phyloP scores from a whole-genome alignment of 53 echinoderm and acorn worm genomes.

The Temnopleurus reevesii region DNA sequence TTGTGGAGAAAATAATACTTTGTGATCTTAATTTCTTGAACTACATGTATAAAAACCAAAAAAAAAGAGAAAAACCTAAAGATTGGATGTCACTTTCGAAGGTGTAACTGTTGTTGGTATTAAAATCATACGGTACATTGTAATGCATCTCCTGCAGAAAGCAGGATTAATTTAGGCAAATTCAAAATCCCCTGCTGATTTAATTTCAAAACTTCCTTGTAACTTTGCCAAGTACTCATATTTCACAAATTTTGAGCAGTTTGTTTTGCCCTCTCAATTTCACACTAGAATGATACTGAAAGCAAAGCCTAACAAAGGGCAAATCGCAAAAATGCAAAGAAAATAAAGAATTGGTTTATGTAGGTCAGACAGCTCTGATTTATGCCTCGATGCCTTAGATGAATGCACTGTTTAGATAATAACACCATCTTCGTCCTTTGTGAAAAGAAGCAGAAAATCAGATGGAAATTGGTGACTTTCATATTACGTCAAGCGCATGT shows the following conservation, averaged over 20 bases:
- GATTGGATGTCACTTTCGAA: too few relatives aligned
- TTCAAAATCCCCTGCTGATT: neutral
- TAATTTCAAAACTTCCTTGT: neutral
- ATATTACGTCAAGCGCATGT: neutral
- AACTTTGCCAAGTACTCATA: neutral
- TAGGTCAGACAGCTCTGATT: neutral
- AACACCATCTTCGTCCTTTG: neutral
- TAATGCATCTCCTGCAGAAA: too few relatives aligned
- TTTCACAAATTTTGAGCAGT: neutral
- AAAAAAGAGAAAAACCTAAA: too few relatives aligned
- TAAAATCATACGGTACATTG: too few relatives aligned
- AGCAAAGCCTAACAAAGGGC: too few relatives aligned
- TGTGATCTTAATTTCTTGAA: too few relatives aligned
- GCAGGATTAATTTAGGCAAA: too few relatives aligned
- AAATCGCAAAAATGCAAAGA: too few relatives aligned
- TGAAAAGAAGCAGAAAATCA: neutral
- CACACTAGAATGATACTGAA: neutral
- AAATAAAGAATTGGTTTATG: neutral
- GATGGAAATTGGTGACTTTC: neutral
- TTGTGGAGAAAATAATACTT: too few relatives aligned
- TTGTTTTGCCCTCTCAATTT: neutral
- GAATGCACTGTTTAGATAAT: conserved; percentile 4
- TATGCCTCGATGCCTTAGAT: neutral
- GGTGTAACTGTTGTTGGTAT: too few relatives aligned
- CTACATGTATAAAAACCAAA: too few relatives aligned